Conservation (phyloP, 1,140 invertebrate genomes). For the Callitettix versicolor region DNA sequence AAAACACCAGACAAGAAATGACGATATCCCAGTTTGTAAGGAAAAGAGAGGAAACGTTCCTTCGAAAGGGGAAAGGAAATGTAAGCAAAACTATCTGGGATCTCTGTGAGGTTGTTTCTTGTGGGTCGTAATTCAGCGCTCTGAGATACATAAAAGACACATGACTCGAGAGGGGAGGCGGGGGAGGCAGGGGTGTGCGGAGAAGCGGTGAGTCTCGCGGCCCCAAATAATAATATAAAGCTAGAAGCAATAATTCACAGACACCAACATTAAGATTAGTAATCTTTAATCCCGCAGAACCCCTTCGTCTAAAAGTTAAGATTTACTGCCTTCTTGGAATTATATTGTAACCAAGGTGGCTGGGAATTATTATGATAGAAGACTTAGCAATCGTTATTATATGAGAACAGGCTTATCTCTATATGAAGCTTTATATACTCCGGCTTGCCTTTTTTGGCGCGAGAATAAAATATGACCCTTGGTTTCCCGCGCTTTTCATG, state of each 20-base stretch:
- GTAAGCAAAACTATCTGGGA: too few relatives aligned
- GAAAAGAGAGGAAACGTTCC: too few relatives aligned
- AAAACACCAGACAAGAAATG: too few relatives aligned
- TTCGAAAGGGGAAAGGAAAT: too few relatives aligned
- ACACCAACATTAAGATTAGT: slow-evolving; percentile 49
- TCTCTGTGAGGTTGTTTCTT: too few relatives aligned
- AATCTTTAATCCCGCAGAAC: slow-evolving; percentile 54
- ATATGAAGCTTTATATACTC: slow-evolving; percentile 23
- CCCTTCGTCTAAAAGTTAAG: slow-evolving; percentile 53
- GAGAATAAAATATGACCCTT: slow-evolving; percentile 24
- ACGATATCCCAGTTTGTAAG: too few relatives aligned
- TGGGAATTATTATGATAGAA: slow-evolving; percentile 27
- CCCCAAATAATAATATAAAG: slow-evolving; percentile 24
- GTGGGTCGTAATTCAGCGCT: too few relatives aligned
- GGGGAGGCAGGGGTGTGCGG: neutral
- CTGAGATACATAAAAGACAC: slow-evolving; percentile 11
- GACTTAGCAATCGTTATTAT: slow-evolving; percentile 27
- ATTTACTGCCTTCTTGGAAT: slow-evolving; percentile 52
- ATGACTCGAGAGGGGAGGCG: neutral
- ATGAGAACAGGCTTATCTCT: slow-evolving; percentile 24
- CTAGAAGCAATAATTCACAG: slow-evolving; percentile 28
- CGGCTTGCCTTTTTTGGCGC: slow-evolving; percentile 16
- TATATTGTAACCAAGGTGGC: slow-evolving; percentile 38
- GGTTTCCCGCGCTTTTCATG: slow-evolving; percentile 23
- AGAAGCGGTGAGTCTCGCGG: neutral